Percentiles rank a stretch among this genome's conserved stretches.
These are phyloP conservation scores for Crotalus viridis DNA, from an alignment of 2,113 vertebrate species.

Conservation along the genomic window DNA sequence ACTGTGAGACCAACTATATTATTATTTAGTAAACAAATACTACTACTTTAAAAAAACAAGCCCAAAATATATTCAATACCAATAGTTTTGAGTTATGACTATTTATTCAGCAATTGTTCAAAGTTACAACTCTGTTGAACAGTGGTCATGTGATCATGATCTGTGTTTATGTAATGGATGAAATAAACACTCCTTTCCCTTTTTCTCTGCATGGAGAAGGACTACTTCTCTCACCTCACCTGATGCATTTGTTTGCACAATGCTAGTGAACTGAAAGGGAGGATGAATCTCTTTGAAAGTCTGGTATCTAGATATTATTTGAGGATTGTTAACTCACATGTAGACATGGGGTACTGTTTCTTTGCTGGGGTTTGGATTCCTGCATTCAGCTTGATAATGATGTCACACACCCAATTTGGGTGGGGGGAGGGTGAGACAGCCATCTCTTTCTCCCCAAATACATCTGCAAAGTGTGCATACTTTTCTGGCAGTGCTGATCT, in stretches of 20 bases:
- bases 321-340: not conserved
- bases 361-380: too few species aligned
- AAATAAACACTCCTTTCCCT: too few species aligned
- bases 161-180: not conserved
- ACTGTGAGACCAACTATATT: not conserved
- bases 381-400: too few species aligned
- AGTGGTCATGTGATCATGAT: not conserved
- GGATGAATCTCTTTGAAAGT: not conserved
- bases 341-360: not conserved
- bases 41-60: not conserved
- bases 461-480: too few species aligned
- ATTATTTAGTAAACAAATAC: not conserved
- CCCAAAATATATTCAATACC: not conserved
- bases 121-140: not conserved
- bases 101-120: not conserved
- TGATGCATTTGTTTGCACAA: not conserved
- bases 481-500: too few species aligned
- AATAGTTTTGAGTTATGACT: not conserved
- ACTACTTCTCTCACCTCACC: not conserved
- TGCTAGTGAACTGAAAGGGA: not conserved
- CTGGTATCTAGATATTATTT: not conserved
- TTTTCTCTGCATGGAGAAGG: too few species aligned
- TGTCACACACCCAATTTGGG: too few species aligned
- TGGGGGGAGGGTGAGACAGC: too few species aligned
- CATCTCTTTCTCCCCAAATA: too few species aligned